A percentile compares a stretch with the other conserved stretches of the same genome.
phyloP scores from a whole-genome alignment of 2,113 vertebrate genomes.

The Epinephelus fuscoguttatus region DNA sequence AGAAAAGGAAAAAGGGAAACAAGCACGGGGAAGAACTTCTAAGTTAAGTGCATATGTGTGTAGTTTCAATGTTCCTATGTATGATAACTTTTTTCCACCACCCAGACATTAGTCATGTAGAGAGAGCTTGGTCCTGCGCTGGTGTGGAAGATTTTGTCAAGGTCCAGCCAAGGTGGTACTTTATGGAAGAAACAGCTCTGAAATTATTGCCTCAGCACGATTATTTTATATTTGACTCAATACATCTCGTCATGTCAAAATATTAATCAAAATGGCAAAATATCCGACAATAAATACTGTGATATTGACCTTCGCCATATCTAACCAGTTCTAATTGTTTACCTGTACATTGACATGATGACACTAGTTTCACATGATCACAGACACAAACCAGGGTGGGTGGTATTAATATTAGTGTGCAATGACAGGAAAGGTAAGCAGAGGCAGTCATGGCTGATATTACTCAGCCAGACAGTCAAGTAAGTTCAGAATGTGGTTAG shows the following conservation, averaged over 20 bases:
- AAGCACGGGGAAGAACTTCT: conserved; percentile 32
- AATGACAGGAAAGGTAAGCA: not conserved
- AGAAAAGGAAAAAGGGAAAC: conserved; percentile 54
- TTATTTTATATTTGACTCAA: not conserved
- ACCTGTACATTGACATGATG: not conserved
- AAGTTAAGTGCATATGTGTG: conserved; percentile 38
- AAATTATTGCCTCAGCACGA: not conserved
- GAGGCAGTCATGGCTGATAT: conserved; percentile 8
- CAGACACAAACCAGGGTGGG: not conserved
- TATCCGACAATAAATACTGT: not conserved
- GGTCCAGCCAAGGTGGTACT: not conserved
- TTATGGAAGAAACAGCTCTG: not conserved
- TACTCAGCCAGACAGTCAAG: conserved; percentile 17
- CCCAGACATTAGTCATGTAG: conserved; percentile 68
- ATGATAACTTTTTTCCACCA: conserved; percentile 74
- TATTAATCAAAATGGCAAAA: not conserved
- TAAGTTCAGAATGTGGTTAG: not conserved
- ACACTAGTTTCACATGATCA: not conserved
- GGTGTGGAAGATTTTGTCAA: conserved; percentile 10
- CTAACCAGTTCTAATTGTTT: not conserved
- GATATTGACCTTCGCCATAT: not conserved
- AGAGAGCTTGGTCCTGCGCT: conserved; percentile 10
- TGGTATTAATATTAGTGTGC: not conserved
- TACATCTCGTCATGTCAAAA: not conserved
- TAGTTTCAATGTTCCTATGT: conserved; percentile 55